Base-by-base conservation (phyloP, 2,888 invertebrate species). In the Eristalinus sepulchralis region DNA sequence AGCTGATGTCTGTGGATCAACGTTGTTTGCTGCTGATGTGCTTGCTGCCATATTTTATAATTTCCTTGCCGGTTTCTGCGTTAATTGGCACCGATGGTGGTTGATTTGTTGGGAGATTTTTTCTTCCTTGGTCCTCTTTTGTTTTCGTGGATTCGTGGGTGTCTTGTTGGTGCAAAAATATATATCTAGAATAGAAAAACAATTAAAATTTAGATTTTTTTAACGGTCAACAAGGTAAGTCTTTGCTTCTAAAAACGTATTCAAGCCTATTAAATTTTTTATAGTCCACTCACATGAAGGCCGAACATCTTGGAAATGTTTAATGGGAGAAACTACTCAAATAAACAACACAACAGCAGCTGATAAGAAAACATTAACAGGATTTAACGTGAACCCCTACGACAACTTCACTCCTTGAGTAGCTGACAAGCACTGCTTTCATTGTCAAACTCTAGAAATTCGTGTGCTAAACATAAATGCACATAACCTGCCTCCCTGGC, bases 81-180 rank as follows among this genome's bases (percentile, higher is more conserved):
- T 89, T 89, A 6, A 90, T 90, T 22, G 90, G 90, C 22, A 90
- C 91, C 22, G 90, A 90, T 3, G 90, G 90, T 75, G 91, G 90
- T 53, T 22, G 10, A 6, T 6, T 10, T 57, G 13, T 13, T 11
- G 11, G 2, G 10, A 11, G 2, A 13, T 57, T 22, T 2, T 22
- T 13, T 22, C 8, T 72, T 36, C 13, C 64, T 73, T n/a, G 53
- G 27, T 73, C 53, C 47, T 8, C 39, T 57, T 22, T 57, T 9
- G 13, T 60, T 60, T 10, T 64, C n/a, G 10, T 55, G 27, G 10
- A 4, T 6, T 11, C 53, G 1, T 5, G 17, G 20, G 1, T 17
- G 47, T 57, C 24, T 57, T 24, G 31, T 24, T 9, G 17, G 9
- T 11, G 27, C 17, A 13, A 11, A 8, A 1, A 62, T 3, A 9